These are phyloP conservation scores for Acropora tenuis DNA, from an alignment of 64 coral and sea anemone species.

Conservation along the genomic window DNA sequence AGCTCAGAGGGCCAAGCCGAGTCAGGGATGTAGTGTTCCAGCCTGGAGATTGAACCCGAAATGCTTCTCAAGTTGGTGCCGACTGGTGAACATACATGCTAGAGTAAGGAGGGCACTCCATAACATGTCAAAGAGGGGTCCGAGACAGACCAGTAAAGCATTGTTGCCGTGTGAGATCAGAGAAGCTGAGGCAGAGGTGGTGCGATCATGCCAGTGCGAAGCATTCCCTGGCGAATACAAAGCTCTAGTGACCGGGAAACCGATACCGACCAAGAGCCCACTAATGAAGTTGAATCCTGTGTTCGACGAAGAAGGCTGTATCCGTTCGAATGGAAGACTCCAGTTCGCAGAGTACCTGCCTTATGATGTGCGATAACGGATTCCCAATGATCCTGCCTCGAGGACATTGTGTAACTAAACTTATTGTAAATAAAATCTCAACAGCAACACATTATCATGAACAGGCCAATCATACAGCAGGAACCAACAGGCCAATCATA, in stretches of 20 bases:
- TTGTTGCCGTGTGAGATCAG: slow-evolving; percentile 31
- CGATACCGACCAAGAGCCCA: slow-evolving; percentile 55
- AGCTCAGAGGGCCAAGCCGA: slow-evolving; percentile 18
- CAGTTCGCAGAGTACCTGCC: slow-evolving; percentile 58
- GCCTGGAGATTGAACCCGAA: slow-evolving; percentile 43
- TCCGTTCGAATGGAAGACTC: slow-evolving; percentile 48
- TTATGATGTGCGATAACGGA: slow-evolving; percentile 40
- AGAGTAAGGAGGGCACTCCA: slow-evolving; percentile 29
- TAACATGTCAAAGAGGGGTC: slow-evolving; percentile 17
- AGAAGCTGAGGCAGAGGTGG: slow-evolving; percentile 58
- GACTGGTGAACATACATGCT: slow-evolving; percentile 32
- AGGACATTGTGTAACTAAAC: slow-evolving; percentile 67
- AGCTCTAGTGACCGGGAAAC: slow-evolving; percentile 47
- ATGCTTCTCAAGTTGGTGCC: slow-evolving; percentile 49
- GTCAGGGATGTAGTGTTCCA: not conserved
- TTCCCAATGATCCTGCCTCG: slow-evolving; percentile 65
- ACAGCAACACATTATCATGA: slow-evolving; percentile 69
- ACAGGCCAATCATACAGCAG: slow-evolving; percentile 50
- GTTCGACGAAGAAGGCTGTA: slow-evolving; percentile 63
- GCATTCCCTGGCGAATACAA: slow-evolving; percentile 61
- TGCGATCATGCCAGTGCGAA: slow-evolving; percentile 36
- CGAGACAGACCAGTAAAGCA: slow-evolving; percentile 17
- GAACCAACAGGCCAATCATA: slow-evolving; percentile 54
- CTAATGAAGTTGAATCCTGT: slow-evolving; percentile 53
- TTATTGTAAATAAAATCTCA: slow-evolving; percentile 83